Evolutionary conservation across 2,888 invertebrate species (phyloP).

Genomic region (Rhodophaea formosa): DNA sequence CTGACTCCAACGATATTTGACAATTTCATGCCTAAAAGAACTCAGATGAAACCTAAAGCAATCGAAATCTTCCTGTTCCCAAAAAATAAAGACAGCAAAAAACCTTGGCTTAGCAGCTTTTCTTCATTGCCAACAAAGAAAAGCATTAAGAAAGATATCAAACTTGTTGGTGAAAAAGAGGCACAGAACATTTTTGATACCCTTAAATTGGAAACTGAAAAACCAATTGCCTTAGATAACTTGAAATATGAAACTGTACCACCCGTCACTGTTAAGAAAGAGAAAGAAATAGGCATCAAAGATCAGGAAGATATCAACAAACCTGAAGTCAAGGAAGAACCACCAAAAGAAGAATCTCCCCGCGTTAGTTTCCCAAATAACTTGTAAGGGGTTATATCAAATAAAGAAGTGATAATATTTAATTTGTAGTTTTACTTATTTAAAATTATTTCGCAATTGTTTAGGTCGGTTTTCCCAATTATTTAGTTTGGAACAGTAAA

Average conservation of each 20-base stretch:
- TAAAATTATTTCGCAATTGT: background rate
- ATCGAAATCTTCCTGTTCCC: slow-evolving; percentile 65
- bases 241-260: slow-evolving; percentile 20
- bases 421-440: background rate
- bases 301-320: slow-evolving; percentile 35
- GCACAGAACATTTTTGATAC: slow-evolving; percentile 44
- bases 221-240: background rate
- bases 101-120: background rate
- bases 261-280: slow-evolving; percentile 48
- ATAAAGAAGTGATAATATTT: background rate
- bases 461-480: background rate
- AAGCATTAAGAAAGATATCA: slow-evolving; percentile 38
- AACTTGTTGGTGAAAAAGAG: slow-evolving; percentile 57
- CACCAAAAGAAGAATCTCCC: slow-evolving; percentile 22
- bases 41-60: slow-evolving; percentile 44
- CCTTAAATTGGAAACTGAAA: slow-evolving; percentile 13
- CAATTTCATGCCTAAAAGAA: slow-evolving; percentile 36
- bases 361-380: slow-evolving; percentile 33
- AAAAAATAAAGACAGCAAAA: slow-evolving; percentile 45
- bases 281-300: slow-evolving; percentile 47
- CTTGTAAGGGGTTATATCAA: background rate
- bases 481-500: background rate
- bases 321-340: slow-evolving; percentile 32
- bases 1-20: slow-evolving; percentile 47
- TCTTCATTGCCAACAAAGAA: background rate